Evolutionary conservation across 2,888 invertebrate species (phyloP).

Genomic region (Scotopteryx bipunctaria): DNA sequence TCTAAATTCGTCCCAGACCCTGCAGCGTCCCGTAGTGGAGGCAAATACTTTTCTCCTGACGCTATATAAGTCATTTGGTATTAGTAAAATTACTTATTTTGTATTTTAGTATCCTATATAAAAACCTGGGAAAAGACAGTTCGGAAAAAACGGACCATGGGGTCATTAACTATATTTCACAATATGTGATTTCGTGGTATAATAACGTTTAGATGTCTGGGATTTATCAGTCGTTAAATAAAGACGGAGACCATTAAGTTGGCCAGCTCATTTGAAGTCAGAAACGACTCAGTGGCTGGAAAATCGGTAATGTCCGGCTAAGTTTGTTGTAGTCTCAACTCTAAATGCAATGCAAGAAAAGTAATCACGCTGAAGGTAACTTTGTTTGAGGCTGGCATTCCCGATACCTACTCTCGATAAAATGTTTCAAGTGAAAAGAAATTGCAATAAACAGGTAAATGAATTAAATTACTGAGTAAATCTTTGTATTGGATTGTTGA

Average conservation of each 20-base stretch:
- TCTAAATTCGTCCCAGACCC: no score
- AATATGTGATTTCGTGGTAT: not conserved
- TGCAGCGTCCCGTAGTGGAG: no score
- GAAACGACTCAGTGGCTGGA: no score
- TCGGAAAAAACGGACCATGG: not conserved
- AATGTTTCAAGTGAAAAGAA: constrained; percentile 27
- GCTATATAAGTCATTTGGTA: no score
- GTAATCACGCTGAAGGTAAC: constrained; percentile 32
- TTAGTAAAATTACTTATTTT: not conserved
- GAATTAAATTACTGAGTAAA: constrained; percentile 26
- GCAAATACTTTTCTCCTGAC: no score
- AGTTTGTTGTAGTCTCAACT: constrained; percentile 3
- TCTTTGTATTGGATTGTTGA: constrained; percentile 7
- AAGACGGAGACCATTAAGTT: no score
- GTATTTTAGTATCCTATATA: no score
- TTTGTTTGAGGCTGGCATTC: constrained; percentile 31
- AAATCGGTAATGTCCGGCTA: not conserved
- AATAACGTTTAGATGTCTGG: no score
- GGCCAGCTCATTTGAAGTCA: no score
- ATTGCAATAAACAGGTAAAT: constrained; percentile 28
- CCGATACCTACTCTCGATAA: constrained; percentile 29
- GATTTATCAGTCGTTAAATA: no score
- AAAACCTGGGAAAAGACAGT: no score
- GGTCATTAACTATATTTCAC: not conserved
- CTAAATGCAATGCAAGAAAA: constrained; percentile 26